Conservation (phyloP, 2,888 invertebrate genomes). For the Latheticus oryzae region DNA sequence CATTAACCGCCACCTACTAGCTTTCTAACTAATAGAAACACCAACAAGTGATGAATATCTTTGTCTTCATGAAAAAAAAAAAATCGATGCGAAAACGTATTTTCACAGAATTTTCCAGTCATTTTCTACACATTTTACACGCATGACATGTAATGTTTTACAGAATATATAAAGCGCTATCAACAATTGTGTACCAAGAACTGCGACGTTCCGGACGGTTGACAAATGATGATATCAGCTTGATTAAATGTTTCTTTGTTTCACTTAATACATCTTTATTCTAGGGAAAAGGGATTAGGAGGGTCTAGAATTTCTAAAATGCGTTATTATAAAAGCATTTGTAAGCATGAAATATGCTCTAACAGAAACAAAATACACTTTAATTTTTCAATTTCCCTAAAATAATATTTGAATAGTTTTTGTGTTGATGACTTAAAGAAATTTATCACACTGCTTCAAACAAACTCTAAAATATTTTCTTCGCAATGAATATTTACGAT, state of each 20-base stretch:
- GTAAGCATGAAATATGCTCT: no score
- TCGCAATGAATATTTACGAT: no score
- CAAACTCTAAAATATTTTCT: no score
- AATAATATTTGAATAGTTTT: no score
- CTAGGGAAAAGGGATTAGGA: conserved; percentile 19
- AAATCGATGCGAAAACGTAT: conserved; percentile 14
- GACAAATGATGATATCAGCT: conserved; percentile 44
- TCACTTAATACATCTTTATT: conserved; percentile 43
- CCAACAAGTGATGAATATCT: conserved; percentile 17
- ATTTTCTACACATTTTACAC: conserved; percentile 15
- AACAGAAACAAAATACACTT: conserved; percentile 10
- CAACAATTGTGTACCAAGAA: conserved; percentile 25
- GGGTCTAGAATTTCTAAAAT: conserved; percentile 22
- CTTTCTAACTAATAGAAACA: no score
- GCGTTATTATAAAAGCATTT: conserved; percentile 26
- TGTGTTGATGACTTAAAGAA: no score
- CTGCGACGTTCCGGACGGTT: conserved; percentile 35
- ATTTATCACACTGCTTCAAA: no score
- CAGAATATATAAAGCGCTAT: conserved; percentile 24
- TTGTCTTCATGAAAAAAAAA: conserved; percentile 16
- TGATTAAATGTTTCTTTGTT: conserved; percentile 45
- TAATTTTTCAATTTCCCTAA: no score
- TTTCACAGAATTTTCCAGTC: conserved; percentile 14
- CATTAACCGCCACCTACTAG: no score
- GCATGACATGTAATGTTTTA: conserved; percentile 19